Evolutionary conservation across 2,797 vertebrate species (phyloP), one percentile per base, ranked within the genome.

Genomic region (Pipistrellus nathusii): DNA sequence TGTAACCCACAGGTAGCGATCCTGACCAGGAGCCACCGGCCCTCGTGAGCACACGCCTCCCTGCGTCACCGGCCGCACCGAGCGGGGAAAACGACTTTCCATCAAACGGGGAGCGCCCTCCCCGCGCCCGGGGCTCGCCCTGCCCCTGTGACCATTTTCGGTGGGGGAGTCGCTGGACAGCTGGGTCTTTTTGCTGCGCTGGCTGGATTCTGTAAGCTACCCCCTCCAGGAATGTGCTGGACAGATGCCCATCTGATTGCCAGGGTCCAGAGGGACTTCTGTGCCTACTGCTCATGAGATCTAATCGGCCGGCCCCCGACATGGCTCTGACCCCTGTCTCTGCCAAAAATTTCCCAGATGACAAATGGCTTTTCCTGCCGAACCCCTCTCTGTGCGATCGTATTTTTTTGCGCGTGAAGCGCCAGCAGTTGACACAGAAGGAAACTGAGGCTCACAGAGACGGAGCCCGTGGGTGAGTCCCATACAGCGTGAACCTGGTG

Each of bases 241-340:
- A 84, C 75, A 91, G 51, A 72, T 71, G 72, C 89, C 94, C 71
- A 90, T 96, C 94, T 94, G 95, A 96, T 96, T 91, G 76, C 27
- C 48, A 30, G 92, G 48, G 86, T 62, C 94, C 91, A 85, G 46
- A 90, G 84, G 77, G 89, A 88, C 87, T 71, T 78, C 88, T 92
- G 44, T 88, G 95, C 84, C 94, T 80, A 23, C 75, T 94, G 85
- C 76, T 95, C 51, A 44, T 6, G 6, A 46, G 86, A 73, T 93
- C 68, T 87, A 85, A 94, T 96, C 92, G 91, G 87, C 93, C 71
- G 88, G 46, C 84, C 88, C 72, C 84, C 66, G 75, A 88, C 92
- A 93, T 46, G 89, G 62, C 25, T 95, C 93, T 86, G 85, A 85
- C 35, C 57, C 71, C 72, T 10, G 35, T 88, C 41, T 71, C 62